Evolutionary conservation across 2,113 vertebrate species (phyloP).

Genomic region (Sula dactylatra): DNA sequence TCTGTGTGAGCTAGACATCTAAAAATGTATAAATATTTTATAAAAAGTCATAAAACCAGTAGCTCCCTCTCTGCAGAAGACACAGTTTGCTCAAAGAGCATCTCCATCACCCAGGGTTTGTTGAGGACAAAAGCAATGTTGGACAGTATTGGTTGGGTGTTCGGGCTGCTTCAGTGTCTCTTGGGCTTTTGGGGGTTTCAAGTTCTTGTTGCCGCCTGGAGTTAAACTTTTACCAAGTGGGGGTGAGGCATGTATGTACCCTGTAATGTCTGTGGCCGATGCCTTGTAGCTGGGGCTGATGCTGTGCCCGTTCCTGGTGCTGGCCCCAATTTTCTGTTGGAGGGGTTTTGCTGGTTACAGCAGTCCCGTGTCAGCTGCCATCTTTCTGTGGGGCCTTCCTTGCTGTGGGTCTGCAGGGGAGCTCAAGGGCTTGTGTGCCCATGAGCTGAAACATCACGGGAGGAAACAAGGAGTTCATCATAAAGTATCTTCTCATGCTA

Average conservation of each 20-base stretch:
- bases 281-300: neutral
- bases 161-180: neutral
- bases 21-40: neutral
- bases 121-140: neutral
- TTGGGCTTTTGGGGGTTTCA: neutral
- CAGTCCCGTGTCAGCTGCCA: neutral
- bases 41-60: neutral
- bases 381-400: neutral
- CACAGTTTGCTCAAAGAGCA: neutral
- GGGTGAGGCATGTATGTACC: too few species aligned
- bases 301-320: neutral
- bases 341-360: neutral
- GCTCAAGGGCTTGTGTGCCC: neutral
- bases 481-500: neutral
- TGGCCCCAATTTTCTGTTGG: neutral
- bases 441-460: neutral
- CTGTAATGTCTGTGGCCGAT: rapidly evolving
- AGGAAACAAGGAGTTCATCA: neutral
- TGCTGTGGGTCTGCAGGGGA: rapidly evolving
- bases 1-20: neutral
- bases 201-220: neutral
- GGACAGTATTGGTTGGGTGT: neutral
- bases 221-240: neutral
- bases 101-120: neutral
- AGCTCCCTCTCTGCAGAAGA: neutral